Base-by-base conservation (phyloP, 2,797 vertebrate species). In the Mastacembelus armatus region DNA sequence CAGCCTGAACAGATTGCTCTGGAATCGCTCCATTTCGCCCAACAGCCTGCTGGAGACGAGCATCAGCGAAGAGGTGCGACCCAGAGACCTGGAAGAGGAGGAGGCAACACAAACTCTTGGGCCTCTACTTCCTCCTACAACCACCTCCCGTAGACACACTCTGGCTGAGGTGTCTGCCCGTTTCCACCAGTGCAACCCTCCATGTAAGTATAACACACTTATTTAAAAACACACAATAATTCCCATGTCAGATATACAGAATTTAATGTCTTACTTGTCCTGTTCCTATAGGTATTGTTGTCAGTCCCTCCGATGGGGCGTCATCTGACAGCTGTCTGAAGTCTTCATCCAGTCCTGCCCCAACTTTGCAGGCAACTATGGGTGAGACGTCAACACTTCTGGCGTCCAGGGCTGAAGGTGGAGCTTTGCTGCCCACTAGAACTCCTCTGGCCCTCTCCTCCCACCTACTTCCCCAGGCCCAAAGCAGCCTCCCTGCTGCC, bases 311-410 rank as follows among this genome's bases (percentile, higher is more conserved):
- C 0, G 96, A 98, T 5, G 96, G 95, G 40, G 94, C 96, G 78
- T 97, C 93, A 26, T 99, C 97, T 6, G 97, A 98, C 90, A 94
- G 97, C 93, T 99, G 97, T 71, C 94, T 97, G 79, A 95, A 94
- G 89, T 95, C 94, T 69, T 95, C 94, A 50, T 96, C 94, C 48
- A 94, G 92, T 64, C 89, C 91, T 32, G 78, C 89, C 49, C 93
- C 90, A 0, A 52, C 64, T 19, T 67, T 91, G 57, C 89, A 82
- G 51, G 70, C 80, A 43, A 86, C 93, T 42, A 48, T 92, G 50
- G 88, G 92, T 27, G 92, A 90, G 61, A 87, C 95, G 83, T 93
- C 94, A 10, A 80, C 92, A 57, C 91, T 93, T 65, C 80, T 92
- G 63, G 85, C 92, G 66, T 91, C 85, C 0, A 88, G 76, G 30